These are phyloP conservation scores for Lophotis ruficrista DNA, from an alignment of 2,113 vertebrate genomes.

Conservation along the genomic window DNA sequence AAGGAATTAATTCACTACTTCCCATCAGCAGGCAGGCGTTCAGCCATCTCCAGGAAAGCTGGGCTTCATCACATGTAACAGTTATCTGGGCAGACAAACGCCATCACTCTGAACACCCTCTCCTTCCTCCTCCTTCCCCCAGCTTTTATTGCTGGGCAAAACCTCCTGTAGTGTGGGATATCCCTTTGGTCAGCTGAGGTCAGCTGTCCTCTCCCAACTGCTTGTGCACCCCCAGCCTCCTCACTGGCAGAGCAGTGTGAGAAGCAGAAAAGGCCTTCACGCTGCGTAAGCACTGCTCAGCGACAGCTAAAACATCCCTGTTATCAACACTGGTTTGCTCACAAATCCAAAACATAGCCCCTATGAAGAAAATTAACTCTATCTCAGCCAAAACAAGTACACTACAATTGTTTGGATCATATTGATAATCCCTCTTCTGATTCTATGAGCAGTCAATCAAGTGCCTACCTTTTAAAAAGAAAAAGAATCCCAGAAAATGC, in stretches of 20 bases:
- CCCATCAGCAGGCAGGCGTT: neutral
- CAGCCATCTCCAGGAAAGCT: neutral
- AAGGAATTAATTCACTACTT: neutral
- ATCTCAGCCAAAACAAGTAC: neutral
- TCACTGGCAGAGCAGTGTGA: fast-evolving
- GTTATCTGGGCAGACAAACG: neutral
- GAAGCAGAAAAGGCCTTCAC: neutral
- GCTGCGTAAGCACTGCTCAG: neutral
- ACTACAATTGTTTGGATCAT: neutral
- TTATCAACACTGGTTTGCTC: neutral
- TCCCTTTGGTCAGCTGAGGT: neutral
- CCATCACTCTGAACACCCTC: neutral
- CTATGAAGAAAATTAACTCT: neutral
- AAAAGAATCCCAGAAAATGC: neutral
- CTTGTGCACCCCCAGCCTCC: neutral
- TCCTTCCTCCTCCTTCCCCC: neutral
- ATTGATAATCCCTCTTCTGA: neutral
- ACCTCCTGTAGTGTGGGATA: neutral
- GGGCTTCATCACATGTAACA: fast-evolving
- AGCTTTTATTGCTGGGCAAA: neutral
- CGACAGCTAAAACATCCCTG: neutral
- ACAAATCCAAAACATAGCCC: neutral
- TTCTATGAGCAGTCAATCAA: neutral
- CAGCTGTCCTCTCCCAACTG: neutral
- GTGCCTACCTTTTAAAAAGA: neutral